Conservation (phyloP, 2,797 vertebrate genomes). For the Chelidonichthys spinosus region DNA sequence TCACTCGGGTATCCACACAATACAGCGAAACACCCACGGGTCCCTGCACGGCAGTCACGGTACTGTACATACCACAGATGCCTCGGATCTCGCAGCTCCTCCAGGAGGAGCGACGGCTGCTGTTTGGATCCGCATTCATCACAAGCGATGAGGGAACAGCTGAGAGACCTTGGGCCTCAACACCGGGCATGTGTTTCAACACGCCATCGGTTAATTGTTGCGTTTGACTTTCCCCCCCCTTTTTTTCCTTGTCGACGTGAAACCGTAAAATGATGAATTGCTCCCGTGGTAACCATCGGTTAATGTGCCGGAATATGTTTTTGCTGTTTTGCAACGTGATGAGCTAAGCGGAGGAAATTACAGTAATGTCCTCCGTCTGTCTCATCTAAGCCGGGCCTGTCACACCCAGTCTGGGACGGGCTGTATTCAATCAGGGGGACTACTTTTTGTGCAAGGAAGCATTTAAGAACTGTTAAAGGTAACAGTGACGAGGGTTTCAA, state of each 20-base stretch:
- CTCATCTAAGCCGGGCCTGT: conserved; percentile 28
- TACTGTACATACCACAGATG: conserved; percentile 44
- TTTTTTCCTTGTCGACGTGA: neutral
- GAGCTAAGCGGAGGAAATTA: conserved; percentile 47
- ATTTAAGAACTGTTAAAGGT: neutral
- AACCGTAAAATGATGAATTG: conserved; percentile 1
- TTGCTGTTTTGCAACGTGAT: conserved; percentile 51
- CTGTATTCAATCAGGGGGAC: neutral
- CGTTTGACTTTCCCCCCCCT: neutral
- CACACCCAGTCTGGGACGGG: conserved; percentile 55
- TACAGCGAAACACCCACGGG: conserved; percentile 18
- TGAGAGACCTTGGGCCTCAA: conserved; percentile 32
- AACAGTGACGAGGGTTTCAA: neutral
- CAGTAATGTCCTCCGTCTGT: conserved; percentile 41
- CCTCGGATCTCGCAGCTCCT: conserved; percentile 28
- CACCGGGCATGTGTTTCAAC: conserved; percentile 27
- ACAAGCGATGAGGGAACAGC: conserved; percentile 36
- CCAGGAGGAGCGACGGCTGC: conserved; percentile 19
- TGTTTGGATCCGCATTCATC: conserved; percentile 30
- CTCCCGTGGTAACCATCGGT: conserved; percentile 6
- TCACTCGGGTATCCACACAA: conserved; percentile 33
- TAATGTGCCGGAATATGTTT: conserved; percentile 29
- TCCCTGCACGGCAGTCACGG: conserved; percentile 15
- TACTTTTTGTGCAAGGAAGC: neutral
- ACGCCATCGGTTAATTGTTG: neutral